Conservation (phyloP, 2,113 vertebrate genomes). For the Urocynchramus pylzowi region DNA sequence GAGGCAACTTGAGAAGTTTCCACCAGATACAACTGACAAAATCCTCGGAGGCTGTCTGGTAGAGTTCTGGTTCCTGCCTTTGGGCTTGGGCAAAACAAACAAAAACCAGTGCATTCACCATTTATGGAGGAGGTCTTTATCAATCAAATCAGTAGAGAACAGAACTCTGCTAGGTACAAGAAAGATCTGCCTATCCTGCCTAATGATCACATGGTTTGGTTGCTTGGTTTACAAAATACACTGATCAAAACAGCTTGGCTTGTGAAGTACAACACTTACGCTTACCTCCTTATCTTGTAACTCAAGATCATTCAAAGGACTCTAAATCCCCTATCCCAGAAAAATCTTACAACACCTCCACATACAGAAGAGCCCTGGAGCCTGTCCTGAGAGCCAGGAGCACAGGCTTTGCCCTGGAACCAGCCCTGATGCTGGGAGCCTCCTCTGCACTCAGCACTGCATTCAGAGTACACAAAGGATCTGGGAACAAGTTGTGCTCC, state of each 20-base stretch:
- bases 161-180: background rate
- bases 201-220: background rate
- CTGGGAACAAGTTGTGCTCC: accelerated
- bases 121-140: background rate
- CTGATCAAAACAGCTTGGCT: background rate
- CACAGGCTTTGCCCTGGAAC: background rate
- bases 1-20: constrained; percentile 28
- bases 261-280: background rate
- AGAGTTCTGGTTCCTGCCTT: background rate
- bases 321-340: background rate
- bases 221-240: background rate
- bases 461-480: background rate
- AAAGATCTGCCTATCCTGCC: background rate
- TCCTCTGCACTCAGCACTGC: background rate
- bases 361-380: background rate
- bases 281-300: background rate
- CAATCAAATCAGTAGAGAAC: background rate
- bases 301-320: background rate
- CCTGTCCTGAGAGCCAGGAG: background rate
- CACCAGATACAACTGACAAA: background rate
- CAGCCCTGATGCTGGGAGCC: background rate
- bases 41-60: background rate
- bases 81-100: background rate
- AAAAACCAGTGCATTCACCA: background rate
- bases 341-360: background rate